Evolutionary conservation across 2,888 invertebrate genomes (phyloP).

Genomic region (Drosophila heteroneura): DNA sequence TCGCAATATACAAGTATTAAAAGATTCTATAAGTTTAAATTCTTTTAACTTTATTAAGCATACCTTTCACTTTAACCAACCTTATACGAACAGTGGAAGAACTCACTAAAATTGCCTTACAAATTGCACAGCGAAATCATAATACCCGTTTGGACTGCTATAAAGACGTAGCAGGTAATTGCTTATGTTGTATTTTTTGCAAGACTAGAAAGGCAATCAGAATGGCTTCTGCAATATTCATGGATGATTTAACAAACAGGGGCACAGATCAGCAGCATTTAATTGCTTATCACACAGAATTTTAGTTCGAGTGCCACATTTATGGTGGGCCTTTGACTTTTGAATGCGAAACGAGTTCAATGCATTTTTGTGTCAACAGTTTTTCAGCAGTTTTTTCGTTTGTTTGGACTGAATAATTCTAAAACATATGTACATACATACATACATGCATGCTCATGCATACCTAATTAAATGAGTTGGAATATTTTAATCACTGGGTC

Average conservation of each 20-base stretch:
- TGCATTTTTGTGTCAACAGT: constrained; percentile 76
- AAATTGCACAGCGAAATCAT: neutral
- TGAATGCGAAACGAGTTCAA: constrained; percentile 64
- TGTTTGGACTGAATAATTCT: constrained; percentile 52
- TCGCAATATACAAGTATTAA: neutral
- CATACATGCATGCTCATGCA: neutral
- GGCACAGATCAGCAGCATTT: constrained; percentile 1
- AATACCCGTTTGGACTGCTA: neutral
- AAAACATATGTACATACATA: neutral
- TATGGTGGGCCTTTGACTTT: constrained; percentile 58
- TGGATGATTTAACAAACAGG: constrained; percentile 65
- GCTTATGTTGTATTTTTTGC: constrained; percentile 43
- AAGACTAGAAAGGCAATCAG: constrained; percentile 8
- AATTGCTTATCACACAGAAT: constrained; percentile 19
- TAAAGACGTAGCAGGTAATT: constrained; percentile 24
- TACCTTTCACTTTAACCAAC: neutral
- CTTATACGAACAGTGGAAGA: neutral
- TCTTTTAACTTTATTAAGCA: neutral
- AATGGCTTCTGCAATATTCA: constrained; percentile 47
- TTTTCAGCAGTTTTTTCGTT: constrained; percentile 20
- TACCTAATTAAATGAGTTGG: constrained; percentile 45
- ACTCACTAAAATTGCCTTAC: neutral
- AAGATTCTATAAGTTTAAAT: neutral
- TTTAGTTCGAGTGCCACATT: constrained; percentile 24
- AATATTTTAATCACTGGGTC: constrained; percentile 46